A percentile compares a stretch with the other conserved stretches of the same genome.
Evolutionary conservation across 2,888 invertebrate species (phyloP).

Genomic region (Coecobrya sp.): DNA sequence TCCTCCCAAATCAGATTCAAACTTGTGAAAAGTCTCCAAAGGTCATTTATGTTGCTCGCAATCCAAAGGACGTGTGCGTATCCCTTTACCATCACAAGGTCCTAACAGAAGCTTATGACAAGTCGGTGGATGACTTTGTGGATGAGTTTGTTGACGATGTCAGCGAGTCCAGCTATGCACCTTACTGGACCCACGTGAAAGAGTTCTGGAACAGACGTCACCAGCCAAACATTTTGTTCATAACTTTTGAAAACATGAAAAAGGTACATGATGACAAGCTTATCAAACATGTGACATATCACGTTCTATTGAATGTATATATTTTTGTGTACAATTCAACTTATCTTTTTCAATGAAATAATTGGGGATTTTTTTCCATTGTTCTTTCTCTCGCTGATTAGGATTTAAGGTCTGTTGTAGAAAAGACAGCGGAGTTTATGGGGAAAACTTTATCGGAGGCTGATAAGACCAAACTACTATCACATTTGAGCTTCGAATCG

Average conservation of each 20-base stretch:
- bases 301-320: not conserved
- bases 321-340: not conserved
- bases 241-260: conserved; percentile 95
- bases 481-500: conserved; percentile 93
- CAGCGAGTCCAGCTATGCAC: conserved; percentile 84
- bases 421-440: conserved; percentile 92
- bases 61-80: conserved; percentile 95
- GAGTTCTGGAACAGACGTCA: conserved; percentile 91
- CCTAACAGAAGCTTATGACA: conserved; percentile 90
- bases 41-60: conserved; percentile 95
- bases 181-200: conserved; percentile 85
- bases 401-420: conserved; percentile 91
- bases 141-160: conserved; percentile 90
- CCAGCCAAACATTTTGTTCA: conserved; percentile 92
- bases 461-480: conserved; percentile 91
- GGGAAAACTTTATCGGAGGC: conserved; percentile 91
- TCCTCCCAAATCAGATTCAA: conserved; percentile 86
- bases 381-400: conserved; percentile 85
- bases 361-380: not conserved
- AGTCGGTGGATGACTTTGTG: conserved; percentile 90
- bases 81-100: conserved; percentile 94
- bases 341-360: not conserved
- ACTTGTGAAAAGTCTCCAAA: conserved; percentile 87
- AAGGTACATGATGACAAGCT: conserved; percentile 87
- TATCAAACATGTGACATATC: not conserved